Evolutionary conservation across 2,888 invertebrate genomes (phyloP).

Genomic region (Patella depressa): DNA sequence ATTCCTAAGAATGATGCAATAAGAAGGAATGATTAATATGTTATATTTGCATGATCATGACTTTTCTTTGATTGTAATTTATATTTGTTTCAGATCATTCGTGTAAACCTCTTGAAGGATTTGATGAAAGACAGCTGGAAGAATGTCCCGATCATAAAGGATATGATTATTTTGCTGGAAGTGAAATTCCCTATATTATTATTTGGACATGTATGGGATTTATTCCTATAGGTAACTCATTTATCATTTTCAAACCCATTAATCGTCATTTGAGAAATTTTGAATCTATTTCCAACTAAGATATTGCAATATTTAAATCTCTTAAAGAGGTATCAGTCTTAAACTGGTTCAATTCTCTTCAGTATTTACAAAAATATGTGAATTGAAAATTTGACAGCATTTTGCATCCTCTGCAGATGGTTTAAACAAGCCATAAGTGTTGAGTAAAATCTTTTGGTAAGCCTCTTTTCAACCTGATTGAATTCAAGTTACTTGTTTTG

Average conservation of each 20-base stretch:
- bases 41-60: too few species aligned
- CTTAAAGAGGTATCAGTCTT: too few species aligned
- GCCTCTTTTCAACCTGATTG: too few species aligned
- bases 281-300: too few species aligned
- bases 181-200: constrained; percentile 97
- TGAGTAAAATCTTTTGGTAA: too few species aligned
- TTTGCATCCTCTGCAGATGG: neutral
- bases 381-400: neutral
- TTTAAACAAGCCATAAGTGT: too few species aligned
- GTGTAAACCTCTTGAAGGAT: constrained; percentile 76
- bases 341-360: too few species aligned
- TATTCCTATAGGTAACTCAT: constrained; percentile 81
- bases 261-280: too few species aligned
- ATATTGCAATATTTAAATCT: too few species aligned
- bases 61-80: too few species aligned
- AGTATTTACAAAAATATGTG: neutral
- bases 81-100: constrained; percentile 77
- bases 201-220: constrained; percentile 91
- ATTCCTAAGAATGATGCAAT: too few species aligned
- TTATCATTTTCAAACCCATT: constrained; percentile 20
- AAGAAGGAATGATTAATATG: too few species aligned
- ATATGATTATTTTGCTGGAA: constrained; percentile 89
- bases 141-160: constrained; percentile 91
- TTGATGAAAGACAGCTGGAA: constrained; percentile 87
- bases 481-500: neutral